Evolutionary conservation across 2,113 vertebrate species (phyloP).

Genomic region (Geococcyx californianus): DNA sequence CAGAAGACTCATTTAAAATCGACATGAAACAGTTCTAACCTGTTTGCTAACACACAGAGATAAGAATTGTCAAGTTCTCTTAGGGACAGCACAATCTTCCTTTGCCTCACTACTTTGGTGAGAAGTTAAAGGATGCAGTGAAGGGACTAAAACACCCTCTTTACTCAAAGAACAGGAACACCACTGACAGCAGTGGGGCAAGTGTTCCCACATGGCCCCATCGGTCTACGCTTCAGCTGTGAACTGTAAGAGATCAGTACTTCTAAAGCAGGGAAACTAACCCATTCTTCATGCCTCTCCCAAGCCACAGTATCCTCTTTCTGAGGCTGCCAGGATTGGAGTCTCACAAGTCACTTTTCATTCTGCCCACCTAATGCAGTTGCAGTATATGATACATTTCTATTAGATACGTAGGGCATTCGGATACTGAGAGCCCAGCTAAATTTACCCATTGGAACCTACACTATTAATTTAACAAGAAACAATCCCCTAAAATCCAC

Average conservation of each 20-base stretch:
- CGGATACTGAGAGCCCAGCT: neutral
- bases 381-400: neutral
- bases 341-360: neutral
- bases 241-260: neutral
- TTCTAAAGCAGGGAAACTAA: neutral
- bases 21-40: neutral
- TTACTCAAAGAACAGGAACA: neutral
- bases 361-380: neutral
- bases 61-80: neutral
- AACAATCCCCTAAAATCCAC: neutral
- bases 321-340: neutral
- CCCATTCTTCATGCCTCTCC: neutral
- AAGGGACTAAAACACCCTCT: neutral
- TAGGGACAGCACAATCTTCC: neutral
- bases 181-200: neutral
- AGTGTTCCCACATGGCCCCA: accelerated
- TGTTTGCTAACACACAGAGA: neutral
- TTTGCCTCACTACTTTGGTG: neutral
- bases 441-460: neutral
- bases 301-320: neutral
- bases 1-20: neutral
- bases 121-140: neutral
- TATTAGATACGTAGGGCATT: neutral
- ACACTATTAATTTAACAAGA: neutral
- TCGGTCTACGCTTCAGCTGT: accelerated